Evolutionary conservation across 2,888 invertebrate species (phyloP), one percentile per base, ranked within the genome.

Genomic region (Sarcophaga variegata): DNA sequence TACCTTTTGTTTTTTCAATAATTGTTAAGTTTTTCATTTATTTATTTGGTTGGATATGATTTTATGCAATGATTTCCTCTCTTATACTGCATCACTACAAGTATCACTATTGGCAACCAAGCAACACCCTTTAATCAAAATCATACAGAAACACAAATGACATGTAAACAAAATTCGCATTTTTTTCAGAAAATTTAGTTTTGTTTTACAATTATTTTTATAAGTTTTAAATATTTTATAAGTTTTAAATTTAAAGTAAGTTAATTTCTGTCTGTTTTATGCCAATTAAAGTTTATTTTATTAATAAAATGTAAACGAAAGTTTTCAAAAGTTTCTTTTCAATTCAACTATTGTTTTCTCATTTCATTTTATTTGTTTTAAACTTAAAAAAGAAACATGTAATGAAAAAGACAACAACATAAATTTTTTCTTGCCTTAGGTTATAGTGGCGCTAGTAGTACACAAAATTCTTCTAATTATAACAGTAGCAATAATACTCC

Each of bases 401-500:
- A 4, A 27, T 27, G 27, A 27, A 27, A 6, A 37, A 37, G 6
- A 37, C 37, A 76, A 64, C 8, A 49, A 74, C 49, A 62, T 27
- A 72, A 66, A 64, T 60, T 64, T 67, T 67, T 77, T 83, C 76
- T 66, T 76, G 64, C 75, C 63, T 77, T 83, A 86, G 86, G 86
- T 80, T 86, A 86, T 74, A 86, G 76, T 83, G 74, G 76, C 49
- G 76, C 80, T 47, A 76, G 27, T 71, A 80, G 71, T 62, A 64
- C 64, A 14, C 83, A 84, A 79, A 84, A 80, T 71, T 76, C 84
- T 10, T 22, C 63, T 66, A 80, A 84, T 78, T 82, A 77, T 20
- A 67, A 67, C n/a, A 69, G 20, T 71, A 63, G 60, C 27, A 49
- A 14, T 64, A 72, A 60, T 69, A 62, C 54, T 17, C 74, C 63